Conservation (phyloP, 2,113 vertebrate genomes). For the Tinamus guttatus region DNA sequence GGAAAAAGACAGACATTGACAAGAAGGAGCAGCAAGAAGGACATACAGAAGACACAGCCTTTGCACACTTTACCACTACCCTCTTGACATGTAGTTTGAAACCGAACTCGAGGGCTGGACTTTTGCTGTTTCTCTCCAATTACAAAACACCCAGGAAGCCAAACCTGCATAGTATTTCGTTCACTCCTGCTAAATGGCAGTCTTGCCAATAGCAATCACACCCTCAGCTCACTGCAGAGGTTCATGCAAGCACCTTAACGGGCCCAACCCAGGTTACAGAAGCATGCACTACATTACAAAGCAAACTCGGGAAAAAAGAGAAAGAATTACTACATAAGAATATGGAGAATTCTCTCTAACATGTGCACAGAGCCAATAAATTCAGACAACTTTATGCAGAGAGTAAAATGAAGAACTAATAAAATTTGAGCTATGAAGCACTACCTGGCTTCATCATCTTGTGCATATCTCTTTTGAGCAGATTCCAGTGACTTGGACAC, state of each 20-base stretch:
- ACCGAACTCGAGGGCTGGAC: background rate
- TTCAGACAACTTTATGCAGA: background rate
- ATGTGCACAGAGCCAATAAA: background rate
- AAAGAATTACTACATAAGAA: background rate
- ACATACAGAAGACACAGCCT: background rate
- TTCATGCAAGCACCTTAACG: background rate
- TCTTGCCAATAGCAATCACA: background rate
- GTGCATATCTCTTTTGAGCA: background rate
- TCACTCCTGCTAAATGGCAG: background rate
- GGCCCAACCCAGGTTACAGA: background rate
- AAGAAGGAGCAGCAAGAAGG: background rate
- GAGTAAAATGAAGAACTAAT: background rate
- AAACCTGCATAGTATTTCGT: background rate
- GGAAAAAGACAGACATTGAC: background rate
- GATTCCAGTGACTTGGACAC: background rate
- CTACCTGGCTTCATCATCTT: background rate
- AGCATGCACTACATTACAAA: background rate
- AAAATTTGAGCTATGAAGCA: background rate
- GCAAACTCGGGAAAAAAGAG: accelerated
- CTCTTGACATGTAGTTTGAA: background rate
- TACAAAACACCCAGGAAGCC: background rate
- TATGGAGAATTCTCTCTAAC: accelerated
- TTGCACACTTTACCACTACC: background rate
- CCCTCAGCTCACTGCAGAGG: background rate
- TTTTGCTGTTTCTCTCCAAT: background rate